Evolutionary conservation across 2,113 vertebrate species (phyloP), one percentile per base, ranked within the genome.

Genomic region (Xenotilapia longispinis): DNA sequence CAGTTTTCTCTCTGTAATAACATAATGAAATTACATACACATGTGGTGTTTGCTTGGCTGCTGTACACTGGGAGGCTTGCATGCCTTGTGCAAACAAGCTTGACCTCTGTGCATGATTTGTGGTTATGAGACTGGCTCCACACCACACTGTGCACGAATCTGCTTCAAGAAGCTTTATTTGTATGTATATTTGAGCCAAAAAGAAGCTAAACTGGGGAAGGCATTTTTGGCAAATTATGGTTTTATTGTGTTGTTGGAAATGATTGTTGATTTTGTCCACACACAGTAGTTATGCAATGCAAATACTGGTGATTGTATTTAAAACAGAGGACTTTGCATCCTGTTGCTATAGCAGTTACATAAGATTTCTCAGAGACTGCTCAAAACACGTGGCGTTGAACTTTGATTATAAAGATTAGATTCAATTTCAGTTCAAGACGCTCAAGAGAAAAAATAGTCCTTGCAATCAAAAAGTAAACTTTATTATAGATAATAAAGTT

Each of bases 231-330:
- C 6, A 21, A 51, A n/a, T n/a, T 12, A 17, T 7, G 15, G 7
- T 14, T 82, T 63, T 12, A 40, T 53, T 68, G 10, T 55, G 2
- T 60, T 65, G 21, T 36, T 79, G 65, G 9, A 51, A 19, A 82
- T 45, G 23, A 36, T 58, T 53, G 4, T 49, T 65, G 63, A 68
- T 40, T 63, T 7, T 42, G 40, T 57, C 51, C 7, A 4, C 31
- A 31, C 49, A 51, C 73, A 1, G 4, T 42, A 14, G 9, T 11
- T 55, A 10, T 75, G 17, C 49, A 87, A 87, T 85, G 79, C 81
- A 92, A 92, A 92, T 89, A 63, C 26, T 82, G 49, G 19, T 51
- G 11, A 19, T 84, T 82, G 26, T 38, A 58, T 85, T 85, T 13
- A 58, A 86, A 88, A 70, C 57, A 57, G 12, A 13, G 13, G 7